These are phyloP conservation scores for Mythimna albipuncta DNA, from an alignment of 2,888 invertebrate species.

Conservation along the genomic window DNA sequence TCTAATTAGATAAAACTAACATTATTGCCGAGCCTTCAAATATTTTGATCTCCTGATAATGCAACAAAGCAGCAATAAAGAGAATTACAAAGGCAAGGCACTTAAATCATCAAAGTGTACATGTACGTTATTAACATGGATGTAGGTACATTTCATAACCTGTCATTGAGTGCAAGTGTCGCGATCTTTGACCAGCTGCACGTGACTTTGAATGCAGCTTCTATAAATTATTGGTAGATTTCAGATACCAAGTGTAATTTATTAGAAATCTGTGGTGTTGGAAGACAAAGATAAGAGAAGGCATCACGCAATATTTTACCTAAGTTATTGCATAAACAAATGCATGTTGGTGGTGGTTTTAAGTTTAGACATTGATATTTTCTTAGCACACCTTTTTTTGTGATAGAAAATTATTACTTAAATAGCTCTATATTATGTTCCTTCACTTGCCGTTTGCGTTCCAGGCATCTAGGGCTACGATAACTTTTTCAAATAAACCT, in stretches of 20 bases:
- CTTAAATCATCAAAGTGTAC: constrained; percentile 33
- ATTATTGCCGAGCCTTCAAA: constrained; percentile 3
- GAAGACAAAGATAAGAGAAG: not conserved
- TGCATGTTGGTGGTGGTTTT: no score
- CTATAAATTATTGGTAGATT: constrained; percentile 16
- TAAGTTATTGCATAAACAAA: constrained; percentile 6
- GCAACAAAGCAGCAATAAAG: constrained; percentile 8
- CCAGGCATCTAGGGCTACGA: no score
- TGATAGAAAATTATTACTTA: no score
- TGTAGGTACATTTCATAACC: constrained; percentile 36
- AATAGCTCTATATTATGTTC: no score
- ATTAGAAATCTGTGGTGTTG: constrained; percentile 9
- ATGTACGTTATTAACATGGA: constrained; percentile 27
- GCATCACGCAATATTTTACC: not conserved
- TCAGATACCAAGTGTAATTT: constrained; percentile 4
- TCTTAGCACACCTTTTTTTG: no score
- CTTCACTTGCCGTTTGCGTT: no score
- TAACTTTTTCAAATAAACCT: no score
- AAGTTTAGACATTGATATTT: no score
- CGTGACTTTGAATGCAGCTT: constrained; percentile 47
- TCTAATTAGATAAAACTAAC: not conserved
- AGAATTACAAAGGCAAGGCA: constrained; percentile 19
- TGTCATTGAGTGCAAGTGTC: constrained; percentile 34
- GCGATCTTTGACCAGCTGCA: constrained; percentile 37
- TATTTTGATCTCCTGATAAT: not conserved